phyloP scores from a whole-genome alignment of 2,797 vertebrate genomes.

The Aplochiton taeniatus region DNA sequence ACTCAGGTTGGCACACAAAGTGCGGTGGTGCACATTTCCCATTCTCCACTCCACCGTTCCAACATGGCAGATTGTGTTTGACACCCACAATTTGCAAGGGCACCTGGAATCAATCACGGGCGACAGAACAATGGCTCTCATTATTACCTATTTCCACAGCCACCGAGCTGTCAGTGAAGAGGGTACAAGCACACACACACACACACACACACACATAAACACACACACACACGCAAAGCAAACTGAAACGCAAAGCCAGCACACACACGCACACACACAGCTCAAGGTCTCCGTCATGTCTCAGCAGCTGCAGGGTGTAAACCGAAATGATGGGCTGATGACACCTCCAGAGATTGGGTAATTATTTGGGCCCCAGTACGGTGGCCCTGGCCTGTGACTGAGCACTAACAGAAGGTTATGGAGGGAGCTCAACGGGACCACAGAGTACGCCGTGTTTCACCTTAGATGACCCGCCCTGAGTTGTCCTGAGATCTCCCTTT shows the following conservation, averaged over 20 bases:
- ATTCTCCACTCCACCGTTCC: constrained; percentile 4
- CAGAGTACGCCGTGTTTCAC: neutral
- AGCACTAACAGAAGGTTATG: constrained; percentile 37
- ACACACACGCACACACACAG: constrained; percentile 26
- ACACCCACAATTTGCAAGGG: constrained; percentile 64
- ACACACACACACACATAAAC: constrained; percentile 18
- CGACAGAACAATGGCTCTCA: constrained; percentile 47
- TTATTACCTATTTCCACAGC: constrained; percentile 54
- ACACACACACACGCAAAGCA: constrained; percentile 3
- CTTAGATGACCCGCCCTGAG: neutral
- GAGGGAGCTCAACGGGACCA: too few species aligned
- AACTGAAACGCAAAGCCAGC: constrained; percentile 1
- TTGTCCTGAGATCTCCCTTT: too few species aligned
- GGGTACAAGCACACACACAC: constrained; percentile 2
- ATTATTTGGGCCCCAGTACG: constrained; percentile 63
- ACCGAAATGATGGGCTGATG: constrained; percentile 70
- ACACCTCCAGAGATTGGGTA: constrained; percentile 70
- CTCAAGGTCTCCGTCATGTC: constrained; percentile 77
- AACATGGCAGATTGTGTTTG: constrained; percentile 41
- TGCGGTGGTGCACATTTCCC: constrained; percentile 5
- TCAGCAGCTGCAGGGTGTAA: constrained; percentile 48
- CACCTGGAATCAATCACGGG: constrained; percentile 58
- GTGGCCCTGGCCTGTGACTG: constrained; percentile 58
- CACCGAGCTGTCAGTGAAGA: constrained; percentile 43
- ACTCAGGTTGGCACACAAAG: constrained; percentile 14